Conservation (phyloP, 2,888 invertebrate genomes). For the Agriopis leucophaearia region DNA sequence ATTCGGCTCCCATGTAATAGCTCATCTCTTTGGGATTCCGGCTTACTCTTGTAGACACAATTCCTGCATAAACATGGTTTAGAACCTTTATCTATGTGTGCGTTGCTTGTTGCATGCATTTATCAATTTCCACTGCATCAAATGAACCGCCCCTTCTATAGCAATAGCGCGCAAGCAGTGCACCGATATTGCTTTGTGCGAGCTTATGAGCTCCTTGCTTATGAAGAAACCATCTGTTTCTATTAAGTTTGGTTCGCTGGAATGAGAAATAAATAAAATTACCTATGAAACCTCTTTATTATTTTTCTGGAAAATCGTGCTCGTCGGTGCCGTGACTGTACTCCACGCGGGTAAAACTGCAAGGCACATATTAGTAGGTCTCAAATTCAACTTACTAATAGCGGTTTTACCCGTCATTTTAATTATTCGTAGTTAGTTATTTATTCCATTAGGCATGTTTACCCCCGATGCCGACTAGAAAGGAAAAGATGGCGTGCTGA, state of each 20-base stretch:
- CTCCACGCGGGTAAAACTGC: too few relatives aligned
- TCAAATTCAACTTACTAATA: too few relatives aligned
- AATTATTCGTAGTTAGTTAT: too few relatives aligned
- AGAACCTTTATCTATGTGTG: conserved; percentile 2
- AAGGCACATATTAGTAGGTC: too few relatives aligned
- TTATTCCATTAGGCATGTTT: too few relatives aligned
- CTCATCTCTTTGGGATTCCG: conserved; percentile 3
- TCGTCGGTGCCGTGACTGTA: too few relatives aligned
- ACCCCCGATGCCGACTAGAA: too few relatives aligned
- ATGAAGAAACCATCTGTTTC: not conserved
- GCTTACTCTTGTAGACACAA: conserved; percentile 29
- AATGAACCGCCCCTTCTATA: not conserved
- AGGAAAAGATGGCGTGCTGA: too few relatives aligned
- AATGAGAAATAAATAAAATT: not conserved
- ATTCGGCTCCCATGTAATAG: conserved; percentile 48
- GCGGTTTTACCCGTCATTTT: too few relatives aligned
- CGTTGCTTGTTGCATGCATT: conserved; percentile 24
- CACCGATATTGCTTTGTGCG: not conserved
- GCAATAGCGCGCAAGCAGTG: not conserved
- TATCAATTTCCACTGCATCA: conserved; percentile 5
- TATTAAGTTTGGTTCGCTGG: not conserved
- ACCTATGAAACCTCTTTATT: not conserved
- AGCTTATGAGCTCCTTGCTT: not conserved
- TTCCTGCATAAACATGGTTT: conserved; percentile 34
- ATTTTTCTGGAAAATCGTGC: too few relatives aligned